Evolutionary conservation across 1,140 invertebrate species (phyloP).

Genomic region (Yoshiicerus persimilis): DNA sequence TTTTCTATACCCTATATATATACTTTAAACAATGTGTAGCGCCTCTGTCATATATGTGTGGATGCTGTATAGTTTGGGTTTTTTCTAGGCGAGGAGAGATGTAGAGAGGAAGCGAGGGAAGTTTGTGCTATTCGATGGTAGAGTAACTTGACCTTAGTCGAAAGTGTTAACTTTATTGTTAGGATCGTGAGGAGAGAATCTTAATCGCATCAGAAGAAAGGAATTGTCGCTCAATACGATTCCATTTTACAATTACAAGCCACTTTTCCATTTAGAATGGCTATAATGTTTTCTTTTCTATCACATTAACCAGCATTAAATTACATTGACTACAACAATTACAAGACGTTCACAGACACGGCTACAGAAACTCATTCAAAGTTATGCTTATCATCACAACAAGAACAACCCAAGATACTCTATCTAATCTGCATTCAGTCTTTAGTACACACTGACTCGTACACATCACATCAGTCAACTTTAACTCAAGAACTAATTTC

Average conservation of each 20-base stretch:
- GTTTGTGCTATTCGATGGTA: neutral
- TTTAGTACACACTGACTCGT: neutral
- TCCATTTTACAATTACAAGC: neutral
- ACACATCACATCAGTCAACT: neutral
- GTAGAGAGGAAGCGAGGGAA: neutral
- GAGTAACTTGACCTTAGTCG: neutral
- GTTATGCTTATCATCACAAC: neutral
- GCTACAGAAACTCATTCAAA: neutral
- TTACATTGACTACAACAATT: slow-evolving; percentile 10
- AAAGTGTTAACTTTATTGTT: slow-evolving; percentile 15
- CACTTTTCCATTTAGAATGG: neutral
- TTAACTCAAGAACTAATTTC: neutral
- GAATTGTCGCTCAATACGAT: neutral
- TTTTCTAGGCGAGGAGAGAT: neutral
- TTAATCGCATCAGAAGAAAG: neutral
- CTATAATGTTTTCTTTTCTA: slow-evolving; percentile 4
- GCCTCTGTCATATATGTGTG: neutral
- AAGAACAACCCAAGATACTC: neutral
- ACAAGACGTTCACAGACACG: neutral
- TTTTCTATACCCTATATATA: too few relatives aligned
- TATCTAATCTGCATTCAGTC: neutral
- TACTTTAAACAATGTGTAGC: neutral
- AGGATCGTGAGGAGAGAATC: neutral
- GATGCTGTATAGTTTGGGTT: neutral
- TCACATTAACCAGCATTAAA: slow-evolving; percentile 1